Conservation (phyloP, 37 sponge, comb jelly and placozoan genomes). For the Ianthella basta region DNA sequence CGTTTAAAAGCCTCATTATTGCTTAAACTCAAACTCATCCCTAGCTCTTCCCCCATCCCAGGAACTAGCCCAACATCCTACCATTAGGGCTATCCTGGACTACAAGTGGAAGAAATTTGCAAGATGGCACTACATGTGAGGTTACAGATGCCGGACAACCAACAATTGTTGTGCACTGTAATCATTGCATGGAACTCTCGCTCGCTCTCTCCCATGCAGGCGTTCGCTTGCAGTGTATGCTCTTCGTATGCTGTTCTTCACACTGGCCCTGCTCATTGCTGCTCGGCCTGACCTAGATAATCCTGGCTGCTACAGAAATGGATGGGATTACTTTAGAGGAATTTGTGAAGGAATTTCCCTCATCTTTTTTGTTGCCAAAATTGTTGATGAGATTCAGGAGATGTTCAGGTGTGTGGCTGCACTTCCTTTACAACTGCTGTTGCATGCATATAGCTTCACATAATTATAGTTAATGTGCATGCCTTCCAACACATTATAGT, state of each 20-base stretch:
- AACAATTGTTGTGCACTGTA: no score
- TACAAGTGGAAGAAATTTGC: not conserved
- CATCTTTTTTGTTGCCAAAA: not conserved
- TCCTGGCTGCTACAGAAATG: slow-evolving; percentile 9
- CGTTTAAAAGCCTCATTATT: no score
- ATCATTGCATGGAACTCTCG: not conserved
- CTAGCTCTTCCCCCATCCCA: not conserved
- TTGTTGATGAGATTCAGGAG: not conserved
- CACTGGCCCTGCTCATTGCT: not conserved
- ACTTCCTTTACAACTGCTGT: no score
- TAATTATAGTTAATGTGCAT: not conserved
- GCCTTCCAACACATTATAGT: no score
- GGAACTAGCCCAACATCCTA: slow-evolving; percentile 1
- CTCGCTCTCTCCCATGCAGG: not conserved
- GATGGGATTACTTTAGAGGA: not conserved
- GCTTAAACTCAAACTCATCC: no score
- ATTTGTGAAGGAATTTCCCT: not conserved
- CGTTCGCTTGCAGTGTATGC: not conserved
- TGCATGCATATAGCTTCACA: not conserved
- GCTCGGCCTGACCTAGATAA: not conserved
- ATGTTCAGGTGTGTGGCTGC: not conserved
- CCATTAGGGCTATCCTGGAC: not conserved
- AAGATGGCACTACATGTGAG: not conserved
- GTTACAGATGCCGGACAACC: no score
- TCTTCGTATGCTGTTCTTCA: not conserved